Percentiles rank a stretch among this genome's conserved stretches.
Conservation (phyloP, 2,888 invertebrate genomes). For the Asteroscopus sphinx region DNA sequence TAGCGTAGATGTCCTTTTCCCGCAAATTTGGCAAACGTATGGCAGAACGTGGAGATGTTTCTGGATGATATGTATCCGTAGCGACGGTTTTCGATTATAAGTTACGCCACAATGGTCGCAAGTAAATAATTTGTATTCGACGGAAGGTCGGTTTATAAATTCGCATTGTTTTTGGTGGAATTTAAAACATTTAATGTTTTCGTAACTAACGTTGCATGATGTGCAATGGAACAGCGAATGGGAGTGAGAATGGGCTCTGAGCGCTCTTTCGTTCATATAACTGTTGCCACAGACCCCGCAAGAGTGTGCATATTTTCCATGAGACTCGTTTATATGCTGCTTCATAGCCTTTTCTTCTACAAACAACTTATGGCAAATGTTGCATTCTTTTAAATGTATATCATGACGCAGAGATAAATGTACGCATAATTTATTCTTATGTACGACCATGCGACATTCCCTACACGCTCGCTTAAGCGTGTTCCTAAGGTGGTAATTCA, state of each 20-base stretch:
- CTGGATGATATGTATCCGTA: constrained; percentile 78
- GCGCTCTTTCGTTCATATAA: constrained; percentile 69
- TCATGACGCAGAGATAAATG: constrained; percentile 69
- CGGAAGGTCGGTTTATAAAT: constrained; percentile 2
- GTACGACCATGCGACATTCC: constrained; percentile 65
- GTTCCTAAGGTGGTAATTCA: constrained; percentile 74
- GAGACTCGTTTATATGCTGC: constrained; percentile 61
- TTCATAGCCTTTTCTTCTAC: constrained; percentile 45
- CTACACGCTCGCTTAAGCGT: constrained; percentile 69
- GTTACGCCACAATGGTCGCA: constrained; percentile 77
- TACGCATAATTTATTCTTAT: constrained; percentile 64
- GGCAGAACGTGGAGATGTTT: constrained; percentile 80
- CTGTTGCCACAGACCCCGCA: constrained; percentile 74
- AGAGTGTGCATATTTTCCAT: constrained; percentile 54
- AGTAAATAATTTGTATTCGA: constrained; percentile 56
- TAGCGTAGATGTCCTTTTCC: constrained; percentile 77
- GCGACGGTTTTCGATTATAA: constrained; percentile 78
- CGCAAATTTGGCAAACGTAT: constrained; percentile 75
- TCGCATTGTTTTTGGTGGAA: constrained; percentile 72
- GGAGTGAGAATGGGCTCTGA: constrained; percentile 73
- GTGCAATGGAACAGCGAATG: constrained; percentile 76
- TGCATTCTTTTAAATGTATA: constrained; percentile 59
- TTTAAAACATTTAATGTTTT: constrained; percentile 76
- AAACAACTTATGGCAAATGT: constrained; percentile 70
- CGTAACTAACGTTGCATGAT: constrained; percentile 71